These are phyloP conservation scores for Mungos mungo DNA, from an alignment of 2,113 vertebrate species.

Conservation along the genomic window DNA sequence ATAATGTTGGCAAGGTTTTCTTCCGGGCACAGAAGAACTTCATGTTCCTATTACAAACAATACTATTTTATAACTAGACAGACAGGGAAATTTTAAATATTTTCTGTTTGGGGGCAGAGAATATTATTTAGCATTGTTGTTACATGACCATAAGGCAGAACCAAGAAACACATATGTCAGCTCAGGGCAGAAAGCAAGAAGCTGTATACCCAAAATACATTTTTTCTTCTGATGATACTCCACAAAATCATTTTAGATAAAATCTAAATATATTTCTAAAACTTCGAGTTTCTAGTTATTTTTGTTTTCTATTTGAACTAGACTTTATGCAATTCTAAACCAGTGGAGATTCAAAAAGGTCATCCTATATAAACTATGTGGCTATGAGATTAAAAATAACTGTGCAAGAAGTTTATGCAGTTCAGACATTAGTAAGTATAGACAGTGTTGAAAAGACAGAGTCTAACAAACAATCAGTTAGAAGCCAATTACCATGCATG, in stretches of 20 bases:
- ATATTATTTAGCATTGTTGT: background rate
- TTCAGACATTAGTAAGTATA: background rate
- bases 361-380: background rate
- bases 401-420: background rate
- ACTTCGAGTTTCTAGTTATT: background rate
- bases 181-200: background rate
- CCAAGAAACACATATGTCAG: background rate
- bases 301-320: slow-evolving; percentile 4
- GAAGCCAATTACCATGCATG: background rate
- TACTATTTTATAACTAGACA: slow-evolving; percentile 20
- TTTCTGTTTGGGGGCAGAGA: background rate
- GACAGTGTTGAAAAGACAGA: background rate
- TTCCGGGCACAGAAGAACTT: background rate
- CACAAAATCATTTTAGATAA: slow-evolving; percentile 7
- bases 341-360: background rate
- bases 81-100: background rate
- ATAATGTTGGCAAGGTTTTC: slow-evolving; percentile 24
- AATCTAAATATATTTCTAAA: slow-evolving; percentile 14
- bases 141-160: background rate
- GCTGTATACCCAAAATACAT: background rate
- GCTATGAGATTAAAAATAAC: background rate
- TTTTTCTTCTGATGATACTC: background rate
- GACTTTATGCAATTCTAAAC: slow-evolving; percentile 1
- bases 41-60: background rate
- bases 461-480: background rate